A percentile compares a stretch with the other conserved stretches of the same genome.
Conservation (phyloP, 1,140 invertebrate genomes). For the Fopius arisanus region DNA sequence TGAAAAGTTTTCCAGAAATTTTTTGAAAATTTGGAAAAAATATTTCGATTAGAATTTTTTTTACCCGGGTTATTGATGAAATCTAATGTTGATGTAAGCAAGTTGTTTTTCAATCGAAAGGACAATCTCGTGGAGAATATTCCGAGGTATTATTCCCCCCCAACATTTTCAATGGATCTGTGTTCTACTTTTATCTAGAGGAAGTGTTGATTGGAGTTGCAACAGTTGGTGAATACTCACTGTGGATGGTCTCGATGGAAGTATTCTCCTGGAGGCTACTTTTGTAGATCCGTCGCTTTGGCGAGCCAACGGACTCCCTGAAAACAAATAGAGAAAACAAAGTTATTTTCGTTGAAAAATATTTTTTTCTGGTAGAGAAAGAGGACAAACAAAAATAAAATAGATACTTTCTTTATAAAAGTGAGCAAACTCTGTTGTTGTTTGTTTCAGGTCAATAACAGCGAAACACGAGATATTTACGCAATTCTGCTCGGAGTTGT, state of each 20-base stretch:
- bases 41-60: too few species aligned
- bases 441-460: background rate
- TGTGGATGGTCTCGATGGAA: conserved; percentile 58
- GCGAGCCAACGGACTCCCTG: conserved; percentile 58
- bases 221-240: conserved; percentile 42
- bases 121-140: too few species aligned
- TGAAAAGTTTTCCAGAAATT: too few species aligned
- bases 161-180: background rate
- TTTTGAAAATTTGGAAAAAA: too few species aligned
- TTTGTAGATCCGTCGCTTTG: conserved; percentile 61
- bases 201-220: background rate
- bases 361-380: background rate
- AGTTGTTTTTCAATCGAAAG: too few species aligned
- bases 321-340: conserved; percentile 25
- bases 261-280: conserved; percentile 60
- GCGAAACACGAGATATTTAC: background rate
- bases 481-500: too few species aligned
- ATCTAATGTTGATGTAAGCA: too few species aligned
- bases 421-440: background rate
- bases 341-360: background rate
- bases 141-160: background rate
- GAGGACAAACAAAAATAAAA: background rate
- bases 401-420: too few species aligned
- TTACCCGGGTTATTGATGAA: too few species aligned
- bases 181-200: conserved; percentile 4